Evolutionary conservation across 2,113 vertebrate genomes (phyloP).

Genomic region (Eurystomus gularis): DNA sequence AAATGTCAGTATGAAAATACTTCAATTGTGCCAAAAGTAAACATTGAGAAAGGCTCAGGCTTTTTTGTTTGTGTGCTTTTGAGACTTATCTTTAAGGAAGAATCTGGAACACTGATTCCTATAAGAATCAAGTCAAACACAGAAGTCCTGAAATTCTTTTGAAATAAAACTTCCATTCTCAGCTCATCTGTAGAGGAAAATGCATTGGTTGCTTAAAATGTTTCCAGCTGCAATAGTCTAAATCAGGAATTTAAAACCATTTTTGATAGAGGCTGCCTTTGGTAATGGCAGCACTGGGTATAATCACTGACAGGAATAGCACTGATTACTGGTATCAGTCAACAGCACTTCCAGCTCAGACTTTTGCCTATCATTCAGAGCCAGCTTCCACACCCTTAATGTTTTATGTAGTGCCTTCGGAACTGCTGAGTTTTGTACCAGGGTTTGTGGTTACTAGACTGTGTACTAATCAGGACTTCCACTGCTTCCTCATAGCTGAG

Average conservation of each 20-base stretch:
- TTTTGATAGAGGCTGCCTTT: conserved; percentile 20
- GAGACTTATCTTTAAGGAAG: not conserved
- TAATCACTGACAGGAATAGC: conserved; percentile 53
- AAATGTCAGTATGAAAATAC: not conserved
- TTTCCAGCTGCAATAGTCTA: conserved; percentile 49
- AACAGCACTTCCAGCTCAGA: conserved; percentile 23
- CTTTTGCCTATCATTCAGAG: not conserved
- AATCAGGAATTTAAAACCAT: conserved; percentile 37
- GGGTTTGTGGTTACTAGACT: not conserved
- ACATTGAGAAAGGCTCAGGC: not conserved
- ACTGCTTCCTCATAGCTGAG: not conserved
- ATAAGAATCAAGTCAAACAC: not conserved
- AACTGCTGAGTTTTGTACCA: not conserved
- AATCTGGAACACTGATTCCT: not conserved
- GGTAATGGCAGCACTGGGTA: conserved; percentile 14
- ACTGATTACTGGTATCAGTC: conserved; percentile 26
- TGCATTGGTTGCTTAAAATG: conserved; percentile 21
- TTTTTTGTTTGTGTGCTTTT: not conserved
- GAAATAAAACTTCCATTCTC: not conserved
- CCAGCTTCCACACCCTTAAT: not conserved
- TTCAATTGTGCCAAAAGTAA: conserved; percentile 6
- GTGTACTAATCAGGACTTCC: not conserved
- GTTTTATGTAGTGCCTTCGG: not conserved
- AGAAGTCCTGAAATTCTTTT: conserved; percentile 8
- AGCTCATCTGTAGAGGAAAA: not conserved